Base-by-base conservation (phyloP, 2,888 invertebrate species). In the Drosophila pegasa region DNA sequence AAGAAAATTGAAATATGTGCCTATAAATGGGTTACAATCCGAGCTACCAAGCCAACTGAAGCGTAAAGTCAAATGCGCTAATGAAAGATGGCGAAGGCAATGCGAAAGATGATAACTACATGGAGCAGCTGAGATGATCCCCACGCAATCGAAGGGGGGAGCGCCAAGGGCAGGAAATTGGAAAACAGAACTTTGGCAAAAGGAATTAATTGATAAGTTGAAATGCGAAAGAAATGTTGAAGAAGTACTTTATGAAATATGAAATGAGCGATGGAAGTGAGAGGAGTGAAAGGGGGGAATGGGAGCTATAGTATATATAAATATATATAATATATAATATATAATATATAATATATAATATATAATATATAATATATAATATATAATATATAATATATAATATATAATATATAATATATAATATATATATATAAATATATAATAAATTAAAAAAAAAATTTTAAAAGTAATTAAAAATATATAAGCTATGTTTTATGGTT, bases 1-100 rank as follows among this genome's bases (percentile, higher is more conserved):
- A 61, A 55, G 64, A 64, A 84, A 87, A 84, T 83, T 83, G 82
- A 83, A 87, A 84, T 84, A 75, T 83, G 71, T 87, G 75, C 51
- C 66, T 71, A 69, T 72, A 82, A 81, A 86, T 82, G 81, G 81
- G 80, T 75, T 82, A 83, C 45, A 71, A 80, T 86, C 74, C 62
- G 66, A 69, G 47, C 38, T 67, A 57, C 70, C 60, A 45, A 75
- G 81, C 69, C 73, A 63, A 81, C 80, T 85, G 83, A 61, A 82
- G 86, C 79, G 81, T 81, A 59, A 83, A 83, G 67, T 64, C 63
- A 63, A 74, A 71, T 71, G 65, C 54, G 66, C 81, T 83, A 83
- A 83, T 80, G 87, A 81, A 79, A 74, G 83, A 75, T 81, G 71
- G 69, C 35, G 58, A 59, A 62, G 33, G 68, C 54, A 75, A 52